phyloP scores from a whole-genome alignment of 2,888 invertebrate species.

The Dimorphilus gyrociliatus region DNA sequence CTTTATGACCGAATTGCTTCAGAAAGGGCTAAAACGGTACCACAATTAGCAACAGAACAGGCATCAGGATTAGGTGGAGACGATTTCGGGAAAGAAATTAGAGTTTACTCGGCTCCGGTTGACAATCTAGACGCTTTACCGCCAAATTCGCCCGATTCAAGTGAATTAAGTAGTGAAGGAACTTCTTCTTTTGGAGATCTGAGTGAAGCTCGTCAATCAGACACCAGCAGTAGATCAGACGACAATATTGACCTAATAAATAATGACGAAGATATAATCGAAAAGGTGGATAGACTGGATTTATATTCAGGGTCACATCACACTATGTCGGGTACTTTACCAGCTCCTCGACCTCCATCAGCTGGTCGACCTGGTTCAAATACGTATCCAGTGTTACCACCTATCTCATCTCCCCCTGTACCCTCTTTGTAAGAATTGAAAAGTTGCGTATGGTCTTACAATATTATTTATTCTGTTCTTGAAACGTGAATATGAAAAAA shows the following conservation, averaged over 20 bases:
- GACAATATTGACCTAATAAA: conserved; percentile 2
- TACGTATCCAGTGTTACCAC: conserved; percentile 24
- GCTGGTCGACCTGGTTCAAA: conserved; percentile 21
- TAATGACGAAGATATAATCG: conserved; percentile 5
- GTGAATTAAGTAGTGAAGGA: conserved; percentile 13
- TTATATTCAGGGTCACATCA: conserved; percentile 16
- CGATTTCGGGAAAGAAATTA: no score
- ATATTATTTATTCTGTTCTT: no score
- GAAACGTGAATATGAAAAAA: no score
- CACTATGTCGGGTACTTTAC: no score
- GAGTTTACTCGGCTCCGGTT: no score
- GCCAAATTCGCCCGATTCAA: conserved; percentile 18
- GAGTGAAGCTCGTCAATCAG: conserved; percentile 16
- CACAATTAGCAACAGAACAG: no score
- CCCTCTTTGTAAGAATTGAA: no score
- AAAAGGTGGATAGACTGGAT: conserved; percentile 18
- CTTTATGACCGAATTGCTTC: conserved; percentile 26
- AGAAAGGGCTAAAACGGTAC: no score
- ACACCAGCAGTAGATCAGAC: background rate
- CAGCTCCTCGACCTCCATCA: background rate
- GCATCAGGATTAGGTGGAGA: no score
- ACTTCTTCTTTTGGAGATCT: conserved; percentile 20
- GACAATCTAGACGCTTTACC: conserved; percentile 10
- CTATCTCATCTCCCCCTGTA: conserved; percentile 13
- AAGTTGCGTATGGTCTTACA: no score